phyloP scores from a whole-genome alignment of 2,797 vertebrate species.

The Chromis chromis region DNA sequence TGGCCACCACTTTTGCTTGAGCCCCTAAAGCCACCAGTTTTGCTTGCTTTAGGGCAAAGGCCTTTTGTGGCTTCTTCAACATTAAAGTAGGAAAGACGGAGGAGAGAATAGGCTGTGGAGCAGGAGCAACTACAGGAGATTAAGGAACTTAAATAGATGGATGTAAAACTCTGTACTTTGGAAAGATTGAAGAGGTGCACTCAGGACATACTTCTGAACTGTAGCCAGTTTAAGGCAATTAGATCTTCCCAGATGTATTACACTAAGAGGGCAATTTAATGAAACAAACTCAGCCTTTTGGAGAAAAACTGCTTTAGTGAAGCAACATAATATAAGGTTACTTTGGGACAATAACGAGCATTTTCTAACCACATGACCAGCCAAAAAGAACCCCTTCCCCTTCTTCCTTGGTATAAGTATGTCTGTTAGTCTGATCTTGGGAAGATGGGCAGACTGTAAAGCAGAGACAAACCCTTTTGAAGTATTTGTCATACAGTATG shows the following conservation, averaged over 20 bases:
- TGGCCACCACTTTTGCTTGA: constrained; percentile 65
- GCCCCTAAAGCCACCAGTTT: constrained; percentile 69
- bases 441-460: constrained; percentile 65
- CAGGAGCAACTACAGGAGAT: constrained; percentile 51
- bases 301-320: constrained; percentile 41
- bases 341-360: constrained; percentile 59
- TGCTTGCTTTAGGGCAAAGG: constrained; percentile 68
- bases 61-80: constrained; percentile 69
- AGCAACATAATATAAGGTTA: constrained; percentile 59
- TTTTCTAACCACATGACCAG: constrained; percentile 59
- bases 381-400: constrained; percentile 27
- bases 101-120: constrained; percentile 46
- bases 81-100: constrained; percentile 50
- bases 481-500: constrained; percentile 76
- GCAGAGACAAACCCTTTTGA: constrained; percentile 78
- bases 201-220: constrained; percentile 40
- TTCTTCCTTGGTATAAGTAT: constrained; percentile 17
- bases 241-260: constrained; percentile 51
- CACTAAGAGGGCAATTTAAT: constrained; percentile 56
- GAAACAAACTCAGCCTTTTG: constrained; percentile 51
- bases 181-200: constrained; percentile 68
- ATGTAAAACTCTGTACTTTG: constrained; percentile 49
- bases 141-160: constrained; percentile 62
- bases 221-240: constrained; percentile 44
- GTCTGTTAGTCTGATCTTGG: constrained; percentile 35